phyloP scores from a whole-genome alignment of 2,113 vertebrate genomes.

The Zosterops borbonicus region DNA sequence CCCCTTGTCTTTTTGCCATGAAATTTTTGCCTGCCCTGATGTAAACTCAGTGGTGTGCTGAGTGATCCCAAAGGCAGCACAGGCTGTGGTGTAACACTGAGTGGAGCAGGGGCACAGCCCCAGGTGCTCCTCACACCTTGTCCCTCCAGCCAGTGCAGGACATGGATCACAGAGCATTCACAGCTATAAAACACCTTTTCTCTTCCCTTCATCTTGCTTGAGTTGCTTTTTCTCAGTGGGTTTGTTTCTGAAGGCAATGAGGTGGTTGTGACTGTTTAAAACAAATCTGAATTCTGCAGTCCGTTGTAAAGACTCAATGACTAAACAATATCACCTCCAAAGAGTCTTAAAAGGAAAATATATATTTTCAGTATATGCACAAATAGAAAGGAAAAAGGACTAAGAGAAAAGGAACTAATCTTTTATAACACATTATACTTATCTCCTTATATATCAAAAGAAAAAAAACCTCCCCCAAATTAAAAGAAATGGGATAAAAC shows the following conservation, averaged over 20 bases:
- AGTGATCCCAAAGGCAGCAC: neutral
- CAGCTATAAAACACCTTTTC: neutral
- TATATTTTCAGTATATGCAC: neutral
- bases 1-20: neutral
- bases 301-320: neutral
- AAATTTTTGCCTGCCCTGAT: neutral
- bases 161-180: rapidly evolving
- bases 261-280: neutral
- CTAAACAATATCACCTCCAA: neutral
- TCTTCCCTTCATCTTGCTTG: neutral
- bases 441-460: neutral
- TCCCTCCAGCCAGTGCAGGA: neutral
- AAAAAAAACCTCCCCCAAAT: neutral
- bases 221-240: neutral
- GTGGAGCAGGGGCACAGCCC: neutral
- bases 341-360: neutral
- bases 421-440: neutral
- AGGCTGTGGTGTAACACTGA: rapidly evolving
- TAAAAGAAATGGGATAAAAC: neutral
- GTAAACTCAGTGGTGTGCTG: neutral
- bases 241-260: neutral
- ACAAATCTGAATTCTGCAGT: neutral
- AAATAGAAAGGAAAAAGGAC: neutral
- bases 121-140: neutral
- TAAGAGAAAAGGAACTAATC: neutral